Evolutionary conservation across 2,888 invertebrate genomes (phyloP).

Genomic region (Cryptosula pallasiana): DNA sequence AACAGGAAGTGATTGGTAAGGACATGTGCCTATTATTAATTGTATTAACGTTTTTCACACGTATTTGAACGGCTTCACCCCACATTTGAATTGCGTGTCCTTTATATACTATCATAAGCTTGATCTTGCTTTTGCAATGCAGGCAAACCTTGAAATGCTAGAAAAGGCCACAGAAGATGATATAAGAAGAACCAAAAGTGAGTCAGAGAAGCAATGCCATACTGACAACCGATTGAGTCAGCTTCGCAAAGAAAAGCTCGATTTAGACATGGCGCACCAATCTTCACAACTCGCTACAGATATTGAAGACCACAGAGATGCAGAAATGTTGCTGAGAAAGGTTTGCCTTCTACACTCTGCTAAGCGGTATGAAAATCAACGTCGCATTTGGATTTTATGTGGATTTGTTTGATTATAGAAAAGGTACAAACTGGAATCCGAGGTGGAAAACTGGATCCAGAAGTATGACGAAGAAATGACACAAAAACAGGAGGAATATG

Average conservation of each 20-base stretch:
- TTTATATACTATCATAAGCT: too few species aligned
- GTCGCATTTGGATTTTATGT: too few species aligned
- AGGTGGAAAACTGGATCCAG: slow-evolving; percentile 52
- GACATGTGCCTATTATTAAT: too few species aligned
- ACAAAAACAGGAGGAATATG: slow-evolving; percentile 50
- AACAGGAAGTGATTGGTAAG: too few species aligned
- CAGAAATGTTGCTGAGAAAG: slow-evolving; percentile 46
- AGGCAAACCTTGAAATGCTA: slow-evolving; percentile 46
- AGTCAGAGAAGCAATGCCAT: slow-evolving; percentile 52
- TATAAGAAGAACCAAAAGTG: slow-evolving; percentile 44
- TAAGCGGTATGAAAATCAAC: too few species aligned
- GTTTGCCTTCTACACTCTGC: too few species aligned
- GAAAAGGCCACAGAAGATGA: slow-evolving; percentile 51
- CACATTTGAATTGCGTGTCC: too few species aligned
- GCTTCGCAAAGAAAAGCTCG: slow-evolving; percentile 43
- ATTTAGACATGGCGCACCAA: slow-evolving; percentile 42
- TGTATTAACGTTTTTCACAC: too few species aligned
- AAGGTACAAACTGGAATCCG: slow-evolving; percentile 52
- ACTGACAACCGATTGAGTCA: slow-evolving; percentile 51
- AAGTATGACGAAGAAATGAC: slow-evolving; percentile 52
- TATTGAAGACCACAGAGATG: slow-evolving; percentile 46
- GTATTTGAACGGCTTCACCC: too few species aligned
- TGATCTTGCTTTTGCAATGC: background rate
- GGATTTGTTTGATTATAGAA: too few species aligned
- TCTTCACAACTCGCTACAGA: slow-evolving; percentile 43